Conservation (phyloP, 2,797 vertebrate genomes). For the Limnodromus scolopaceus region DNA sequence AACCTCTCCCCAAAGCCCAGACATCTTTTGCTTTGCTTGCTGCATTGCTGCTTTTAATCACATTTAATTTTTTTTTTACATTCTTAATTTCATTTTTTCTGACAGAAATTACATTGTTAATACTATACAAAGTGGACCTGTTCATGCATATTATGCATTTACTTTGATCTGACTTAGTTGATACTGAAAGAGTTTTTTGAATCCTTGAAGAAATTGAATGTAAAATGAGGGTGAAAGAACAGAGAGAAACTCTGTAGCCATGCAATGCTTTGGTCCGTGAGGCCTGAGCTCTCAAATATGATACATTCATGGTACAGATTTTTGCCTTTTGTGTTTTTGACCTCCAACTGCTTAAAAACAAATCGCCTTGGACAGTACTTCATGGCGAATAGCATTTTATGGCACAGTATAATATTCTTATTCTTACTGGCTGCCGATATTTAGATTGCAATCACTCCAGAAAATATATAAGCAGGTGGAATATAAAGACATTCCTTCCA, state of each 20-base stretch:
- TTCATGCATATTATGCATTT: not conserved
- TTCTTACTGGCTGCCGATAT: not conserved
- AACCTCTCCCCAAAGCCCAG: not conserved
- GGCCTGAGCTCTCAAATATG: not conserved
- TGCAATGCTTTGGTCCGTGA: not conserved
- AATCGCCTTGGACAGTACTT: not conserved
- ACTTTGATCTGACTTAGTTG: slow-evolving; percentile 32
- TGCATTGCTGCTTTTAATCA: not conserved
- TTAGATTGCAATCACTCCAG: not conserved
- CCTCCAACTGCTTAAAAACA: not conserved
- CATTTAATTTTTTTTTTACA: not conserved
- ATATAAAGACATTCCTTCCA: not conserved
- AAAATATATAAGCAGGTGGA: not conserved
- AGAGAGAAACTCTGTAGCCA: not conserved
- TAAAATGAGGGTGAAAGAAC: not conserved
- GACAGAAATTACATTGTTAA: not conserved
- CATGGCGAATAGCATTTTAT: not conserved
- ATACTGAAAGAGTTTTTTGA: slow-evolving; percentile 29
- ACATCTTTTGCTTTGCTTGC: not conserved
- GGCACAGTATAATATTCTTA: not conserved
- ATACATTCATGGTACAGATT: not conserved
- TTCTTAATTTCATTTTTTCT: not conserved
- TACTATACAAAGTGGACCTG: not conserved
- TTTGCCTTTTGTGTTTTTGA: not conserved
- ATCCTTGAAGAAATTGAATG: not conserved